Conservation (phyloP, 2,888 invertebrate species). For the Augiades crinisus region DNA sequence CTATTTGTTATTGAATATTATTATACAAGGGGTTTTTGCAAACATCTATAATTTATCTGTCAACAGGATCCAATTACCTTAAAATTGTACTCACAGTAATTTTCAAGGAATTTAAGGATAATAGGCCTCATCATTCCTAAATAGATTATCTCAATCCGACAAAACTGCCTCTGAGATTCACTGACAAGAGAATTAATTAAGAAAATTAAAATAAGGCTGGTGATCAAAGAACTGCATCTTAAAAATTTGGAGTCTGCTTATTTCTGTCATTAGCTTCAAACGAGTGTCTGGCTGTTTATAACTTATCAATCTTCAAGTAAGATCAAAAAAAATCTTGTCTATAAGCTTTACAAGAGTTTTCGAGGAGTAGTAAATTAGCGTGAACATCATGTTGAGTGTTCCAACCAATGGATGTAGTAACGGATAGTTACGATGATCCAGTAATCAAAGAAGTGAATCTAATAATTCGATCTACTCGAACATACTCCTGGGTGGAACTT, state of each 20-base stretch:
- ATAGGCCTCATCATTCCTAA: conserved; percentile 23
- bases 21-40: too few relatives aligned
- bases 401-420: too few relatives aligned
- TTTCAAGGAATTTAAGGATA: conserved; percentile 21
- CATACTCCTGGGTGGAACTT: too few relatives aligned
- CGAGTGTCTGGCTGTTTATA: too few relatives aligned
- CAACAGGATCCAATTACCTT: conserved; percentile 13
- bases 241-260: not conserved
- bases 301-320: too few relatives aligned
- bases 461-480: too few relatives aligned
- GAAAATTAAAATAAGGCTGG: conserved; percentile 13
- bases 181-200: conserved; percentile 23
- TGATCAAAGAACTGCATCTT: conserved; percentile 18
- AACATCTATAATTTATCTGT: not conserved
- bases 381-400: too few relatives aligned
- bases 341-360: too few relatives aligned
- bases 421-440: too few relatives aligned
- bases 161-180: conserved; percentile 18
- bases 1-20: not conserved
- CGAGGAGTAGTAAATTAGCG: too few relatives aligned
- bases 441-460: too few relatives aligned
- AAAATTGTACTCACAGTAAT: conserved; percentile 15
- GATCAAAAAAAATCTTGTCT: too few relatives aligned
- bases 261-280: not conserved
- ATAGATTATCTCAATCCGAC: conserved; percentile 24